Evolutionary conservation across 1,140 invertebrate genomes (phyloP).

Genomic region (Globodera ellingtonae): DNA sequence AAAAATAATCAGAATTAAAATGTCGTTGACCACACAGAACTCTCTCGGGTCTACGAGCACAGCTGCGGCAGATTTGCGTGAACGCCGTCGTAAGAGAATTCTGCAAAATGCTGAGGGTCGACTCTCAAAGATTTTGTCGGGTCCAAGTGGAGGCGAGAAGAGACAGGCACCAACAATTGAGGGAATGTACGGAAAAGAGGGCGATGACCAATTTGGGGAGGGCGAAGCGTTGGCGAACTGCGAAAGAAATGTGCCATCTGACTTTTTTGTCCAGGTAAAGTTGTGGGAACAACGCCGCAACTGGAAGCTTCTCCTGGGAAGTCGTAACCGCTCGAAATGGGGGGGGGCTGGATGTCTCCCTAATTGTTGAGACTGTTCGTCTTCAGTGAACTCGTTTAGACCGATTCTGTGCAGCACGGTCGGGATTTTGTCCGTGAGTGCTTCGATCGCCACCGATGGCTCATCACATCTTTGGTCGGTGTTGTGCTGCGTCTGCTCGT

Average conservation of each 20-base stretch:
- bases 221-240: no score
- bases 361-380: no score
- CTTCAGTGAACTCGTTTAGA: no score
- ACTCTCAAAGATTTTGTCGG: conserved; percentile 26
- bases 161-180: conserved; percentile 30
- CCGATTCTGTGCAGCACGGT: no score
- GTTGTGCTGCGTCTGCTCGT: conserved; percentile 30
- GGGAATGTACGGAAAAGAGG: conserved; percentile 4
- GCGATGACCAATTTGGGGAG: neutral
- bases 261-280: conserved; percentile 12
- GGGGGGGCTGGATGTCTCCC: no score
- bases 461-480: conserved; percentile 21
- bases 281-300: neutral
- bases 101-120: conserved; percentile 32
- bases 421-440: neutral
- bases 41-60: neutral
- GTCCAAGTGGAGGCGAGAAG: conserved; percentile 24
- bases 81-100: conserved; percentile 37
- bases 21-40: conserved; percentile 26
- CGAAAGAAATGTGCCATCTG: neutral
- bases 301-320: no score
- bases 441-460: conserved; percentile 15
- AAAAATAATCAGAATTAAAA: neutral
- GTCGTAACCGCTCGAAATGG: neutral
- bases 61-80: conserved; percentile 19